These are phyloP conservation scores for Microctenopoma steveboyesi DNA, from an alignment of 2,797 vertebrate species.

Conservation along the genomic window DNA sequence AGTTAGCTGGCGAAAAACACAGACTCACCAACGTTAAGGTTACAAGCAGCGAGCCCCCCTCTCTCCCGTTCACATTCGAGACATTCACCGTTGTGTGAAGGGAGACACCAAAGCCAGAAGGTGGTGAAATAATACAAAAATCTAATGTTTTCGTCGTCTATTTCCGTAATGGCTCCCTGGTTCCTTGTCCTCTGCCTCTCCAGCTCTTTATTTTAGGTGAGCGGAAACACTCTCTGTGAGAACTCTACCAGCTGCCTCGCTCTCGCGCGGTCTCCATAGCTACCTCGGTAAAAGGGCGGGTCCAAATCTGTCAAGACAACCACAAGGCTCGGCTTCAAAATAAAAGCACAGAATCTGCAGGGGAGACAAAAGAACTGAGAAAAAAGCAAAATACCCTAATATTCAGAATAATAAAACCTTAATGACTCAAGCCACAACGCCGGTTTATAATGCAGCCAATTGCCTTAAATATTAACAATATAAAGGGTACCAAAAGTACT, in stretches of 20 bases:
- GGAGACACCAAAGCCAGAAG: conserved; percentile 29
- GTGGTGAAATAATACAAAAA: conserved; percentile 6
- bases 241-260: conserved; percentile 77
- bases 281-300: conserved; percentile 72
- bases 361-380: conserved; percentile 49
- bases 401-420: neutral
- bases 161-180: conserved; percentile 29
- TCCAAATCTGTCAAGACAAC: conserved; percentile 40
- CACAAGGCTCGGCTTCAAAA: conserved; percentile 53
- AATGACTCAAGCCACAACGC: neutral
- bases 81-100: conserved; percentile 60
- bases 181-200: conserved; percentile 48
- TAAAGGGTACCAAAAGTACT: neutral
- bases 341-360: conserved; percentile 42
- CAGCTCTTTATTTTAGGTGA: conserved; percentile 69
- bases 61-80: conserved; percentile 72
- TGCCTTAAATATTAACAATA: neutral
- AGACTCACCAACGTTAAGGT: conserved; percentile 79
- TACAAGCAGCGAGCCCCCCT: conserved; percentile 73
- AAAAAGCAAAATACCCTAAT: neutral
- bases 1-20: conserved; percentile 55
- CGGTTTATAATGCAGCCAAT: neutral
- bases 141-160: conserved; percentile 26
- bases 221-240: conserved; percentile 72
- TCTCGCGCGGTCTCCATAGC: conserved; percentile 83